Evolutionary conservation across 2,113 vertebrate species (phyloP).

Genomic region (Xyliphius kryptos): DNA sequence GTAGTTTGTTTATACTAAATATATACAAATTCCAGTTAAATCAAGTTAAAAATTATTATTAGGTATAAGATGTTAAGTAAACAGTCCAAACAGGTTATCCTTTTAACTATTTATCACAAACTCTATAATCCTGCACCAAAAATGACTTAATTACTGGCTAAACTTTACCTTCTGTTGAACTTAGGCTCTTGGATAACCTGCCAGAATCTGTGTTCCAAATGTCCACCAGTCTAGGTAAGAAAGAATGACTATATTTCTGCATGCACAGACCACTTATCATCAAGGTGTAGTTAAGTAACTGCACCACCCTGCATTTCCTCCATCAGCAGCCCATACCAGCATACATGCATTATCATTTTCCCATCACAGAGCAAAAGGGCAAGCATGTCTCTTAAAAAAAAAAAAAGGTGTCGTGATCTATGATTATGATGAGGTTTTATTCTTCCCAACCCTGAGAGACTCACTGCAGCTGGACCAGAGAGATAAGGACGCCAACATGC

Average conservation of each 20-base stretch:
- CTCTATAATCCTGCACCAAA: too few relatives aligned
- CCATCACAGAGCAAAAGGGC: constrained; percentile 36
- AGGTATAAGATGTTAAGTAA: too few relatives aligned
- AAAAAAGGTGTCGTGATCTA: constrained; percentile 61
- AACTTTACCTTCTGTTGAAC: constrained; percentile 27
- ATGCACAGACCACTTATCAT: constrained; percentile 24
- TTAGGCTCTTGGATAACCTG: constrained; percentile 82
- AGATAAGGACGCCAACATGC: constrained; percentile 64
- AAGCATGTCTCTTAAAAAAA: constrained; percentile 51
- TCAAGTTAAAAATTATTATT: too few relatives aligned
- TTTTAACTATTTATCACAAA: too few relatives aligned
- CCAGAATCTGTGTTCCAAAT: constrained; percentile 76
- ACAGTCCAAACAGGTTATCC: too few relatives aligned
- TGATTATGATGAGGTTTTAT: constrained; percentile 44
- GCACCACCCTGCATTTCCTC: constrained; percentile 29
- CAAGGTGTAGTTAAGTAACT: constrained; percentile 37
- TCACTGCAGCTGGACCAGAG: constrained; percentile 55
- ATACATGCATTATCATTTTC: constrained; percentile 40
- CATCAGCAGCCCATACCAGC: constrained; percentile 34
- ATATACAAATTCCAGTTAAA: too few relatives aligned
- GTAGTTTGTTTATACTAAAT: too few relatives aligned
- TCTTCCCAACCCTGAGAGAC: constrained; percentile 48
- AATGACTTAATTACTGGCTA: too few relatives aligned
- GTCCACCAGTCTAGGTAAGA: constrained; percentile 73
- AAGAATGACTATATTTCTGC: neutral